These are phyloP conservation scores for Tetragonisca angustula DNA, from an alignment of 2,888 invertebrate species.

Conservation along the genomic window DNA sequence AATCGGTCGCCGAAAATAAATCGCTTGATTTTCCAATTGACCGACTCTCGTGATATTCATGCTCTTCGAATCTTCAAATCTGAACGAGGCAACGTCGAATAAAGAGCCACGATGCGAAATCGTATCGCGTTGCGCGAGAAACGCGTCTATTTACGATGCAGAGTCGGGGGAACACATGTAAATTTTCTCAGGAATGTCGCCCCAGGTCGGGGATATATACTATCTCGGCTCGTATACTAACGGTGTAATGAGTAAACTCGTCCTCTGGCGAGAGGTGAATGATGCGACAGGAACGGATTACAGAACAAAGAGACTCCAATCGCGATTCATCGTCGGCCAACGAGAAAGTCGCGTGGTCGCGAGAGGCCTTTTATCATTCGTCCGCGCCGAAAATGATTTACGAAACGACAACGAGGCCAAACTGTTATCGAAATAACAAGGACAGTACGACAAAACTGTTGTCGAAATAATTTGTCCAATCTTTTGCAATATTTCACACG, in stretches of 20 bases:
- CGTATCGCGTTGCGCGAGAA: slow-evolving; percentile 7
- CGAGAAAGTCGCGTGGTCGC: slow-evolving; percentile 5
- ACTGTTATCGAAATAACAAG: not conserved
- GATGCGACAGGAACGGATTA: slow-evolving; percentile 47
- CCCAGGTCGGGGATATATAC: slow-evolving; percentile 62
- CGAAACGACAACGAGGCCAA: not conserved
- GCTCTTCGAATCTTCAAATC: not conserved
- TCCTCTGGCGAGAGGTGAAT: slow-evolving; percentile 47
- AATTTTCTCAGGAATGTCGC: slow-evolving; percentile 59
- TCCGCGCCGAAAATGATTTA: not conserved
- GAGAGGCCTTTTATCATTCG: slow-evolving; percentile 5
- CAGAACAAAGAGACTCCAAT: slow-evolving; percentile 26
- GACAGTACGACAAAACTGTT: not conserved
- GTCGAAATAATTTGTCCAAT: not conserved
- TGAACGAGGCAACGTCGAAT: not conserved
- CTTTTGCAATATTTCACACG: not conserved
- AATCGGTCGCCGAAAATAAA: slow-evolving; percentile 42
- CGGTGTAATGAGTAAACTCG: slow-evolving; percentile 53
- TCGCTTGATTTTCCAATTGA: slow-evolving; percentile 41
- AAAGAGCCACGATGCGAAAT: not conserved
- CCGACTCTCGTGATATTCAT: not conserved
- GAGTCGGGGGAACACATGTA: slow-evolving; percentile 29
- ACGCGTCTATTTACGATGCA: slow-evolving; percentile 20
- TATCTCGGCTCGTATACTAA: slow-evolving; percentile 46
- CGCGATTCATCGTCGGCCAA: slow-evolving; percentile 21